Evolutionary conservation across 2,113 vertebrate species (phyloP).

Genomic region (Mobula hypostoma): DNA sequence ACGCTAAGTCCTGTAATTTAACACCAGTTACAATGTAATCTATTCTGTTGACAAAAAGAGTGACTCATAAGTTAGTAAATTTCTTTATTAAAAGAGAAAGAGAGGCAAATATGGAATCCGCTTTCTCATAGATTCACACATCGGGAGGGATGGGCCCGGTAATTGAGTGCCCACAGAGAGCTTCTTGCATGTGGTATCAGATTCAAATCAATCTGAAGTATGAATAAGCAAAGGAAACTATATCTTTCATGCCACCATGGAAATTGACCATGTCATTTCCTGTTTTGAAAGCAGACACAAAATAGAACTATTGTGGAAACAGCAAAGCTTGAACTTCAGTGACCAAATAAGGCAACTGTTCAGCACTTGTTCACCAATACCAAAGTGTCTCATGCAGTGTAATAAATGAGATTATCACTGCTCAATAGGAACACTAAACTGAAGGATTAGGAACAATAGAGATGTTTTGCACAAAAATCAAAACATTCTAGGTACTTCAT

Average conservation of each 20-base stretch:
- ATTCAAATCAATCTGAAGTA: neutral
- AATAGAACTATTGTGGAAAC: neutral
- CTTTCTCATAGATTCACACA: no score
- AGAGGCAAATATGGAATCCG: neutral
- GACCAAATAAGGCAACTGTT: neutral
- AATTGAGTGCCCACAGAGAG: neutral
- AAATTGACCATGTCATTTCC: constrained; percentile 13
- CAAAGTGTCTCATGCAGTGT: neutral
- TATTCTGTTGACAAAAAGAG: no score
- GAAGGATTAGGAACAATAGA: neutral
- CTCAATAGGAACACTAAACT: no score
- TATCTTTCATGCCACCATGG: neutral
- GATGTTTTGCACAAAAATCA: neutral
- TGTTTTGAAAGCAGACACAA: constrained; percentile 20
- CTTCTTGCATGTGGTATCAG: neutral
- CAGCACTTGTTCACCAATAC: neutral
- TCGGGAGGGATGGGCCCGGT: neutral
- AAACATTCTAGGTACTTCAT: neutral
- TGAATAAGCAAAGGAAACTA: constrained; percentile 1
- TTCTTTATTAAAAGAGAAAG: no score
- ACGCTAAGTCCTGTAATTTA: no score
- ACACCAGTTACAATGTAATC: no score
- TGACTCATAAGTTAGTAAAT: no score
- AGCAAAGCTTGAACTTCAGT: neutral
- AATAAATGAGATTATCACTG: neutral